Percentiles rank a stretch among this genome's conserved stretches.
Conservation (phyloP, 2,113 vertebrate species). For the Asarcornis scutulata region DNA sequence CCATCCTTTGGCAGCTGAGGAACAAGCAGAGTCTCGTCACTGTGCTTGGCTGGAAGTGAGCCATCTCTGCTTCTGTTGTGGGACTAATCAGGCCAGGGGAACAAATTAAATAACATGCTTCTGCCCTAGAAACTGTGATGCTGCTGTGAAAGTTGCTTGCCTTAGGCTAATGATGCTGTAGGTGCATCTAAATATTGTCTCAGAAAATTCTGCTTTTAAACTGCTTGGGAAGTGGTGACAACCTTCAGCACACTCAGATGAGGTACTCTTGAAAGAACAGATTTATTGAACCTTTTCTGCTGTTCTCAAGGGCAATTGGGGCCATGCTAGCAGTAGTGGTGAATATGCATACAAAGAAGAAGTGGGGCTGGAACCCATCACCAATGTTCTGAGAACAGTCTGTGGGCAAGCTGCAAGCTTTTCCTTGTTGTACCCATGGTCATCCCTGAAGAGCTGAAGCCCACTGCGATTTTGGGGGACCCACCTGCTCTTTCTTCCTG, state of each 20-base stretch:
- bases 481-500: background rate
- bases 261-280: background rate
- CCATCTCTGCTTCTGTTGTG: background rate
- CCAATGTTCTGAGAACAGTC: background rate
- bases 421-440: background rate
- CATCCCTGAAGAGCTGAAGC: background rate
- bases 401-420: background rate
- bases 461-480: background rate
- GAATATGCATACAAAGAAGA: background rate
- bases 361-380: background rate
- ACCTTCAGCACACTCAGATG: background rate
- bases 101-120: background rate
- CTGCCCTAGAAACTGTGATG: background rate
- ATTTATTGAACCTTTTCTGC: background rate
- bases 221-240: background rate
- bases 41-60: background rate
- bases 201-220: background rate
- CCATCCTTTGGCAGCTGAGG: background rate
- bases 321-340: background rate
- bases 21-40: background rate
- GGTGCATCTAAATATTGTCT: fast-evolving
- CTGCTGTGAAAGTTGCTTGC: background rate
- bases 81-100: background rate
- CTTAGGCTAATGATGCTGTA: background rate
- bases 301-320: background rate